Conservation (phyloP, 1,140 invertebrate genomes). For the Drosophila jambulina region DNA sequence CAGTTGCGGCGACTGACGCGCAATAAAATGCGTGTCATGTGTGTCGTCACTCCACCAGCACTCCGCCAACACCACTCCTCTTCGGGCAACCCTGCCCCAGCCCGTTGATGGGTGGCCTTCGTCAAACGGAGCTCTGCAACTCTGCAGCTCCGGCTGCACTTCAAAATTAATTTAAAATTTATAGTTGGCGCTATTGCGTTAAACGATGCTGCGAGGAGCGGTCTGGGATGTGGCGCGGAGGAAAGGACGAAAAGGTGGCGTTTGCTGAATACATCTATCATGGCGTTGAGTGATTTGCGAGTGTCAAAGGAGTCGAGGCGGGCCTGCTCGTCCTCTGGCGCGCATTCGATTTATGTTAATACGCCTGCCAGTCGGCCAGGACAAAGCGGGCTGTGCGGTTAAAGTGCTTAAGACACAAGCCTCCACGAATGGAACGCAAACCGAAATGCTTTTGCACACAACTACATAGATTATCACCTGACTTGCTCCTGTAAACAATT, state of each 20-base stretch:
- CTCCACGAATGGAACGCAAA: background rate
- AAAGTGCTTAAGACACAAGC: constrained; percentile 31
- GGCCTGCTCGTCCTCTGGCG: constrained; percentile 26
- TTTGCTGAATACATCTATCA: constrained; percentile 65
- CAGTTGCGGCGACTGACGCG: constrained; percentile 69
- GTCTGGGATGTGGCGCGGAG: background rate
- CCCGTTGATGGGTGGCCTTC: constrained; percentile 58
- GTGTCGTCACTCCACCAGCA: constrained; percentile 36
- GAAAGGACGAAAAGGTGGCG: constrained; percentile 28
- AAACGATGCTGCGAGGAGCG: constrained; percentile 65
- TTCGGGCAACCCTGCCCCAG: background rate
- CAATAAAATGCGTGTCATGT: constrained; percentile 81
- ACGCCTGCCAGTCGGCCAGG: constrained; percentile 31
- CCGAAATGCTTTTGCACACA: background rate
- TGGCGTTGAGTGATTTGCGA: constrained; percentile 78
- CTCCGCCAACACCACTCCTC: constrained; percentile 2
- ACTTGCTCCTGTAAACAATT: background rate
- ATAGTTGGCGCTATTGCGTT: constrained; percentile 81
- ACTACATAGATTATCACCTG: background rate
- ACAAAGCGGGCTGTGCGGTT: constrained; percentile 54
- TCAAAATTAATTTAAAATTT: constrained; percentile 83
- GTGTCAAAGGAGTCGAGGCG: constrained; percentile 64
- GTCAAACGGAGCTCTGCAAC: constrained; percentile 24
- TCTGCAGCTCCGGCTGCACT: constrained; percentile 50
- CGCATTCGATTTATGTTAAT: constrained; percentile 79